Conservation (phyloP, 2,797 vertebrate species). For the Syncerus caffer region DNA sequence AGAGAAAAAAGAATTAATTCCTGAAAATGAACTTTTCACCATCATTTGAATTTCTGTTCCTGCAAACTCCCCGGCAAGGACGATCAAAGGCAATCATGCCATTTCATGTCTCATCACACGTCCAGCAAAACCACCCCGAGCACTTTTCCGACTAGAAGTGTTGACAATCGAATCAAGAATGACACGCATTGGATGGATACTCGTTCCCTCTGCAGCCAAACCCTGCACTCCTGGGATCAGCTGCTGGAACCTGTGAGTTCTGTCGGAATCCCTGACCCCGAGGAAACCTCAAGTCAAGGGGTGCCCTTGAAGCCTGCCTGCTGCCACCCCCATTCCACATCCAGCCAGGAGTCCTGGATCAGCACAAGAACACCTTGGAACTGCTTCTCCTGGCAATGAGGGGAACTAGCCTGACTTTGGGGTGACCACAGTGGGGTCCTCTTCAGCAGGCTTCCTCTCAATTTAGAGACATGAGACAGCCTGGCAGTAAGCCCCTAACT, state of each 20-base stretch:
- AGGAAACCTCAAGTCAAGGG: not conserved
- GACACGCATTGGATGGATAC: not conserved
- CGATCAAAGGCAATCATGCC: not conserved
- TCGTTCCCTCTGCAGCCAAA: not conserved
- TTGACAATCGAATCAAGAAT: not conserved
- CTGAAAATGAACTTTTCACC: constrained; percentile 56
- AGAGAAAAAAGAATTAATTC: not conserved
- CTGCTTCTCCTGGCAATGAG: accelerated
- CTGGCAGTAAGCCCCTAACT: accelerated
- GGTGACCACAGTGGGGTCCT: too few relatives aligned
- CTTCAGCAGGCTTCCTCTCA: not conserved
- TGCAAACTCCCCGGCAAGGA: not conserved
- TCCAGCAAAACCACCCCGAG: not conserved
- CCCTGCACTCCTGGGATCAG: accelerated
- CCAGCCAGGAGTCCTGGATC: not conserved
- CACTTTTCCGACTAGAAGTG: not conserved
- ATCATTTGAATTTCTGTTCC: constrained; percentile 46
- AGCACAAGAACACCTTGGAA: not conserved
- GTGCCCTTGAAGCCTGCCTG: not conserved
- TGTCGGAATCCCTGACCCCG: not conserved
- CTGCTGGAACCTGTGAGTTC: not conserved
- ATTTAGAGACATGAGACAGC: not conserved
- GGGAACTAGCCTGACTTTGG: too few relatives aligned
- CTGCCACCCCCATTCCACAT: not conserved
- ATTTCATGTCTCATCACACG: not conserved